Percentiles rank a stretch among this genome's conserved stretches.
These are phyloP conservation scores for Peromyscus melanophrys DNA, from an alignment of 2,797 vertebrate species.

Conservation along the genomic window DNA sequence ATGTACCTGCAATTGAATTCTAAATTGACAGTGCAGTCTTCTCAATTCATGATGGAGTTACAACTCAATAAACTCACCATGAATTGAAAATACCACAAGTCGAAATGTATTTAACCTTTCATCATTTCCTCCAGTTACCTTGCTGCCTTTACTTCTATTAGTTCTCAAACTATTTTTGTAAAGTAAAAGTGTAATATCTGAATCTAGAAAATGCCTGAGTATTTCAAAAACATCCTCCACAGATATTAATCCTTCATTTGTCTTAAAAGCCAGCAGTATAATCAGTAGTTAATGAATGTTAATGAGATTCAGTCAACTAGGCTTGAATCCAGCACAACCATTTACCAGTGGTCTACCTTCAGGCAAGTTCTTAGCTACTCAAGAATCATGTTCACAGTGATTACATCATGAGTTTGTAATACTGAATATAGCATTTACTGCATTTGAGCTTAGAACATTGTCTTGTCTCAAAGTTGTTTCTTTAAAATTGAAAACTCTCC, in stretches of 20 bases:
- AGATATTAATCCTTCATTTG: not conserved
- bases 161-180: not conserved
- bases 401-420: not conserved
- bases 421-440: constrained; percentile 7
- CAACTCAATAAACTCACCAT: not conserved
- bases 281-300: not conserved
- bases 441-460: not conserved
- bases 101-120: not conserved
- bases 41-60: not conserved
- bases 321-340: not conserved
- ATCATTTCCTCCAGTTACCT: not conserved
- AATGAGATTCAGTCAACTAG: not conserved
- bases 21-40: not conserved
- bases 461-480: not conserved
- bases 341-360: not conserved
- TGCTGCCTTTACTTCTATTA: not conserved
- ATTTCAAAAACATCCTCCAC: not conserved
- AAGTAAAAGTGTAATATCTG: not conserved
- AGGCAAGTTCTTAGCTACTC: not conserved
- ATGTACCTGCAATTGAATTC: not conserved
- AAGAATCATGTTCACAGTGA: not conserved
- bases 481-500: not conserved
- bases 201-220: not conserved
- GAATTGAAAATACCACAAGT: not conserved
- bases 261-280: not conserved